Evolutionary conservation across 2,797 vertebrate species (phyloP).

Genomic region (Alca torda): DNA sequence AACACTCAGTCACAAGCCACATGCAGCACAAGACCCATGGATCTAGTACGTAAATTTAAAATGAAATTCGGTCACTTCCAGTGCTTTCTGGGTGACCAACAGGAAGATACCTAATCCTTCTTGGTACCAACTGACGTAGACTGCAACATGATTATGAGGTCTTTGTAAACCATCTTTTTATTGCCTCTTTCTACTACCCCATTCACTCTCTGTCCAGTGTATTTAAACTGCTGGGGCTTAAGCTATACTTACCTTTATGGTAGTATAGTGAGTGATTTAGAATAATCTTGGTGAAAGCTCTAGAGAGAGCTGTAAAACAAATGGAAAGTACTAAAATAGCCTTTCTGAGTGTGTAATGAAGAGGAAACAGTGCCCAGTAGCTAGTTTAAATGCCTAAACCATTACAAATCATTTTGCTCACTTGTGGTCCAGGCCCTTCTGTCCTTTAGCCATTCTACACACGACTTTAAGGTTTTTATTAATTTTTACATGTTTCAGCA

Average conservation of each 20-base stretch:
- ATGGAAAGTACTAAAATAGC: neutral
- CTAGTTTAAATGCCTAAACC: neutral
- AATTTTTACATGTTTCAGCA: neutral
- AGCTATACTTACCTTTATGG: neutral
- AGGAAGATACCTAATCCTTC: neutral
- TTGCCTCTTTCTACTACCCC: neutral
- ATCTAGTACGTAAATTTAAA: neutral
- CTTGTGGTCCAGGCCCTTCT: neutral
- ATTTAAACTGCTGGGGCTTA: neutral
- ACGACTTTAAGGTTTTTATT: neutral
- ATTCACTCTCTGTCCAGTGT: neutral
- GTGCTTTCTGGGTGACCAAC: neutral
- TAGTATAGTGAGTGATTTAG: neutral
- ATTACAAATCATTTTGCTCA: neutral
- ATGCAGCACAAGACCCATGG: neutral
- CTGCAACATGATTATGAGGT: neutral
- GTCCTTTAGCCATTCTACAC: neutral
- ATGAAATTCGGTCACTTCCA: neutral
- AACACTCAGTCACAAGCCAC: neutral
- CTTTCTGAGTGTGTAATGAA: neutral
- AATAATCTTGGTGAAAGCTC: neutral
- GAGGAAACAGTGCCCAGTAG: neutral
- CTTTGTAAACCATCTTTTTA: neutral
- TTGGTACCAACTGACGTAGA: neutral
- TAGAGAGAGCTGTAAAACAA: neutral